Evolutionary conservation across 2,113 vertebrate genomes (phyloP).

Genomic region (Tragelaphus strepsiceros): DNA sequence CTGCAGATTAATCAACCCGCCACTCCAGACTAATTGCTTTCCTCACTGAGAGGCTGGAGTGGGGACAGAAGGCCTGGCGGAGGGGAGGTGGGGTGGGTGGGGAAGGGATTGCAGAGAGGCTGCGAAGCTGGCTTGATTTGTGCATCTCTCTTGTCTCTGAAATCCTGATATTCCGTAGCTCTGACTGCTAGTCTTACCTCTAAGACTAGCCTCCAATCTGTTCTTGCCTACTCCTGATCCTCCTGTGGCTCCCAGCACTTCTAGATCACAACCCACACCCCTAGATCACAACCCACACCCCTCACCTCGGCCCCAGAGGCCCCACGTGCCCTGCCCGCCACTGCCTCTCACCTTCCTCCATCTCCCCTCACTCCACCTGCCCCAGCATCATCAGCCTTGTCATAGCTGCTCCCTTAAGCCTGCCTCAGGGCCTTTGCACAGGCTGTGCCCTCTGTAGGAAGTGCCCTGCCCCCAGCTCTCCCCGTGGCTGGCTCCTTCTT

Average conservation of each 20-base stretch:
- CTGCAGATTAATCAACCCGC: not conserved
- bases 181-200: not conserved
- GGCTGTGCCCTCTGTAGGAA: not conserved
- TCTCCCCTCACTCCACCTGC: not conserved
- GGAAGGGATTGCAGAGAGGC: not conserved
- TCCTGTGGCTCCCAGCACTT: not conserved
- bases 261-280: not conserved
- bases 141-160: not conserved
- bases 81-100: accelerated
- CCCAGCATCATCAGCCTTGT: not conserved
- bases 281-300: not conserved
- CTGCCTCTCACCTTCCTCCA: not conserved
- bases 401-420: not conserved
- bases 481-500: not conserved
- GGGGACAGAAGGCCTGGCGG: not conserved
- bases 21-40: not conserved
- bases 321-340: not conserved
- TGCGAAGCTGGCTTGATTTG: not conserved
- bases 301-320: not conserved
- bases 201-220: not conserved
- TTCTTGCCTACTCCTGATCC: not conserved
- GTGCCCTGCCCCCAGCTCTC: not conserved
- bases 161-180: not conserved
- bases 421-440: not conserved
- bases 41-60: not conserved